Base-by-base conservation (phyloP, 2,797 vertebrate species). In the Babyrousa celebensis region DNA sequence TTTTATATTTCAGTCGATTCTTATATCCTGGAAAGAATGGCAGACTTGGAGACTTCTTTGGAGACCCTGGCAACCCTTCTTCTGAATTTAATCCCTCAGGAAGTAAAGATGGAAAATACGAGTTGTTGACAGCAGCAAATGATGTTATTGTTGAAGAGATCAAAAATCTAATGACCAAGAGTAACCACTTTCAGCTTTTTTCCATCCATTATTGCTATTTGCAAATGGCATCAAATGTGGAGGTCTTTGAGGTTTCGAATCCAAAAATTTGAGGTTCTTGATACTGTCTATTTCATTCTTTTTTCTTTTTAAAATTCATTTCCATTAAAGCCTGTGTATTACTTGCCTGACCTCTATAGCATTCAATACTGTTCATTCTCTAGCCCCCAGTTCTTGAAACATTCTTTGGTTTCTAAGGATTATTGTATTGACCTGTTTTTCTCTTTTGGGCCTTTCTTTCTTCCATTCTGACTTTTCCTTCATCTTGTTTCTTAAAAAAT, bases 41-140 rank as follows among this genome's bases (percentile, higher is more conserved):
- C 98, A 98, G 98, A 93, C 92, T 94, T 32, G 98, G 98, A 12
- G 99, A 99, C 97, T 96, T 98, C 32, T 94, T 98, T 0, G 99
- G 98, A 92, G 99, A 99, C 14, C 97, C 99, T 15, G 96, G 98
- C 27, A 68, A 96, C 74, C 92, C 82, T 70, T n/a, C 97, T 15
- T 1, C 97, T 36, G 99, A 99, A 65, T 98, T 97, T 0, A 98
- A 98, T 11, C 97, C 97, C 1, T 98, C 99, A 0, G 98, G 99
- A 68, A 99, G 99, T 83, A 99, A 99, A 58, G 99, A 99, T 77
- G 99, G 99, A 79, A 99, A 99, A 98, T 99, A 99, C 0, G 99
- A 99, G 96, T 98, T 99, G 75, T 98, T 99, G 91, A 98, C 99
- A 4, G 98, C 99, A 0, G 99, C 99, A 36, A 99, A 99, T 91